Evolutionary conservation across 2,888 invertebrate species (phyloP), one percentile per base, ranked within the genome.

Genomic region (Drosophila diplacantha): DNA sequence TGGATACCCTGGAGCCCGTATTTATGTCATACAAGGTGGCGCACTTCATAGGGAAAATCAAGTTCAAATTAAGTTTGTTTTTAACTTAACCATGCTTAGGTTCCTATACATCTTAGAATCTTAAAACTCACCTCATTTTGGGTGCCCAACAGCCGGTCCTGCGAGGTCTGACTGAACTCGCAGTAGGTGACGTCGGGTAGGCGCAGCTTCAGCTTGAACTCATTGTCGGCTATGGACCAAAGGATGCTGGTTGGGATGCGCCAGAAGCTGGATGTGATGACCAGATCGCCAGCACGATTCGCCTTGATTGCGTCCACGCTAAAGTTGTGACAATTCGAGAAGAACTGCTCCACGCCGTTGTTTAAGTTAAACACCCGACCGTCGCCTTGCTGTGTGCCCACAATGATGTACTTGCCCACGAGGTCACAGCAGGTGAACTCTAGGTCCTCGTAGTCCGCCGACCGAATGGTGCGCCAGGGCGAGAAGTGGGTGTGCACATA

Each of bases 371-470:
- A 96, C 75, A 96, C 91, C 83, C 96, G 93, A 16, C 98, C 92
- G 85, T 98, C 97, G 14, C 99, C 99, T 35, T 93, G 91, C 70
- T 95, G 95, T 3, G 97, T 96, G 46, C 98, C 98, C 53, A 96
- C 93, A 70, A 97, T 90, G n/a, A 96, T 87, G 79, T 85, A 78
- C 46, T 85, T 83, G 20, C 86, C 86, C 32, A 86, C 90, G 81
- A 94, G 92, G 59, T 92, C 91, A 85, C 93, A 93, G 80, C 93
- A 93, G 0, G 94, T 93, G 84, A 95, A 95, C 73, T 92, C 92
- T 22, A 93, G 92, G 62, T 93, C 94, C 64, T 92, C 92, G 51
- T 86, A 87, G 56, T 93, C 93, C 29, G 82, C 81, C 11, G 87
- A 83, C 9, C 87, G 85, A 85, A 94, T 93, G 2, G 93, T 92